These are phyloP conservation scores for Lasaia peninsularis DNA, from an alignment of 1,140 invertebrate genomes.

Conservation along the genomic window DNA sequence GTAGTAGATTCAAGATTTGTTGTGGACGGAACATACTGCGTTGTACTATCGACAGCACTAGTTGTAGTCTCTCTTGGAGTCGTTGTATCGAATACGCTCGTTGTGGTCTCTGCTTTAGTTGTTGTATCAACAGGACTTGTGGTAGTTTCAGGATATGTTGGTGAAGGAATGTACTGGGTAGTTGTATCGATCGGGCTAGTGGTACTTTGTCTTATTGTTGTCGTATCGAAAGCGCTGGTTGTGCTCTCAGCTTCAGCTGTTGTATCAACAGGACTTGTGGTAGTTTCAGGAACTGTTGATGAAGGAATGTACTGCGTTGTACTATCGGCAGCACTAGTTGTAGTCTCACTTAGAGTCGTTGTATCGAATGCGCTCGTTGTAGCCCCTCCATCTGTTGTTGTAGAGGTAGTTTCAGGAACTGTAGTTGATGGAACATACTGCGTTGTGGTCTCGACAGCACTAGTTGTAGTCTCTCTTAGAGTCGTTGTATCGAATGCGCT, in stretches of 20 bases:
- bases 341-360: not conserved
- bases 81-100: not conserved
- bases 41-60: no score
- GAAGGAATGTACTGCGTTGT: not conserved
- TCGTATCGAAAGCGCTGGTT: not conserved
- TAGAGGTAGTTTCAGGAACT: not conserved
- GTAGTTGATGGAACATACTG: not conserved
- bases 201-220: not conserved
- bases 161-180: not conserved
- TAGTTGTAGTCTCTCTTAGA: not conserved
- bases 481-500: not conserved
- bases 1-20: not conserved
- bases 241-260: not conserved
- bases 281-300: not conserved
- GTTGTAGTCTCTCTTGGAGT: not conserved
- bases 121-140: slow-evolving; percentile 1
- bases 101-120: not conserved
- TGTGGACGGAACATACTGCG: not conserved
- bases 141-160: not conserved
- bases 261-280: not conserved
- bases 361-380: not conserved
- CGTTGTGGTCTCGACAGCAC: no score
- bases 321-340: not conserved
- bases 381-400: not conserved
- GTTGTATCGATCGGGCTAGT: not conserved